These are phyloP conservation scores for Anneissia japonica DNA, from an alignment of 35 echinoderm and acorn worm genomes.

Conservation along the genomic window DNA sequence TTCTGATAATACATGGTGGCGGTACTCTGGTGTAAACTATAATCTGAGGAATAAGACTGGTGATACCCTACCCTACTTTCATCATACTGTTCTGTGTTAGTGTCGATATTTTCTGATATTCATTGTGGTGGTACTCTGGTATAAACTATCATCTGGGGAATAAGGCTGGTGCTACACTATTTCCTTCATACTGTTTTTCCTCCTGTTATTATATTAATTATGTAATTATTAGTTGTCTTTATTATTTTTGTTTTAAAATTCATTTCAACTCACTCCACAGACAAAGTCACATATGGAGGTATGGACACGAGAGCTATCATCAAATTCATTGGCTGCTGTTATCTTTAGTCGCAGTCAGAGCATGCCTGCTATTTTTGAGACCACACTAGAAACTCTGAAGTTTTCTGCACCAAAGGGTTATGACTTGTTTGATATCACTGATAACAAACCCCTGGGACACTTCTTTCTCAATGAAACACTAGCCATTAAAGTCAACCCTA, in stretches of 20 bases:
- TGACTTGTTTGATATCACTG: not conserved
- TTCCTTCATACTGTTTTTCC: too few species aligned
- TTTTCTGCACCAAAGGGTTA: conserved; percentile 1
- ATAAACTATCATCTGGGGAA: not conserved
- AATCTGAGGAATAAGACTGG: too few species aligned
- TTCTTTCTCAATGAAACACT: not conserved
- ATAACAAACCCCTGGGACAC: not conserved
- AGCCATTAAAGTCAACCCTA: conserved; percentile 26
- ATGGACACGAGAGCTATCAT: conserved; percentile 48
- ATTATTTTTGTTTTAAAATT: too few species aligned
- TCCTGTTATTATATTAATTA: too few species aligned
- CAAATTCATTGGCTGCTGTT: conserved; percentile 27
- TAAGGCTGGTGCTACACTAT: too few species aligned
- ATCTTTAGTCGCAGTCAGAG: conserved; percentile 54
- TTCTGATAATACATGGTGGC: not conserved
- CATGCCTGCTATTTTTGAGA: conserved; percentile 33
- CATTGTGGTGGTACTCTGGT: not conserved
- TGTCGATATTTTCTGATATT: too few species aligned
- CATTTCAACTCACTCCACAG: not conserved
- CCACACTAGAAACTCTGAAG: conserved; percentile 46
- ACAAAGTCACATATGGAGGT: conserved; percentile 20
- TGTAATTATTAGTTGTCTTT: too few species aligned
- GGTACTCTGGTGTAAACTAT: not conserved
- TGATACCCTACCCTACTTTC: too few species aligned
- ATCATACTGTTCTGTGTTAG: too few species aligned